A percentile compares a stretch with the other conserved stretches of the same genome.
These are phyloP conservation scores for Colistium nudipinnis DNA, from an alignment of 2,113 vertebrate genomes.

Conservation along the genomic window DNA sequence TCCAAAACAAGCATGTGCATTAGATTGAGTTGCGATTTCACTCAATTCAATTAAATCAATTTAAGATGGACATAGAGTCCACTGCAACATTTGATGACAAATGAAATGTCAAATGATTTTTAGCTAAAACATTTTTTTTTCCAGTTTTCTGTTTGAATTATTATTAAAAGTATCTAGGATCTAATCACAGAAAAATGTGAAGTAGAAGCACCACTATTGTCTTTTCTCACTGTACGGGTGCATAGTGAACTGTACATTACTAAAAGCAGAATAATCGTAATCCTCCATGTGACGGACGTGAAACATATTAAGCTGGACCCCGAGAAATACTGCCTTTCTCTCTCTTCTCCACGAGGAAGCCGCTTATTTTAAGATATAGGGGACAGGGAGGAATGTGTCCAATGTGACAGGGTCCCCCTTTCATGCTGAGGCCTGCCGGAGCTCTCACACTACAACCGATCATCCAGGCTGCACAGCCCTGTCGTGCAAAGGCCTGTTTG, in stretches of 20 bases:
- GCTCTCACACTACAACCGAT: slow-evolving; percentile 38
- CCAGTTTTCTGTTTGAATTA: background rate
- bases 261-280: background rate
- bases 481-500: slow-evolving; percentile 49
- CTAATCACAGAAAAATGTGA: too few species aligned
- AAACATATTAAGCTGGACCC: slow-evolving; percentile 28
- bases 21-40: background rate
- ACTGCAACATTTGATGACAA: background rate
- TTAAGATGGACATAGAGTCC: too few species aligned
- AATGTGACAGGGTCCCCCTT: slow-evolving; percentile 64
- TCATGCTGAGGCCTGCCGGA: slow-evolving; percentile 64
- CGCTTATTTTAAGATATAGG: slow-evolving; percentile 75
- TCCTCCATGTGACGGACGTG: background rate
- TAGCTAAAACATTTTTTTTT: background rate
- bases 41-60: slow-evolving; percentile 1
- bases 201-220: background rate
- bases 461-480: slow-evolving; percentile 10
- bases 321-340: slow-evolving; percentile 28
- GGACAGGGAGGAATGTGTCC: slow-evolving; percentile 63
- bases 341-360: slow-evolving; percentile 43
- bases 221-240: background rate
- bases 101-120: background rate
- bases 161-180: too few species aligned
- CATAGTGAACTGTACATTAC: background rate
- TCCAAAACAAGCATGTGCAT: background rate